Conservation (phyloP, 2,888 invertebrate genomes). For the Melieria picta region DNA sequence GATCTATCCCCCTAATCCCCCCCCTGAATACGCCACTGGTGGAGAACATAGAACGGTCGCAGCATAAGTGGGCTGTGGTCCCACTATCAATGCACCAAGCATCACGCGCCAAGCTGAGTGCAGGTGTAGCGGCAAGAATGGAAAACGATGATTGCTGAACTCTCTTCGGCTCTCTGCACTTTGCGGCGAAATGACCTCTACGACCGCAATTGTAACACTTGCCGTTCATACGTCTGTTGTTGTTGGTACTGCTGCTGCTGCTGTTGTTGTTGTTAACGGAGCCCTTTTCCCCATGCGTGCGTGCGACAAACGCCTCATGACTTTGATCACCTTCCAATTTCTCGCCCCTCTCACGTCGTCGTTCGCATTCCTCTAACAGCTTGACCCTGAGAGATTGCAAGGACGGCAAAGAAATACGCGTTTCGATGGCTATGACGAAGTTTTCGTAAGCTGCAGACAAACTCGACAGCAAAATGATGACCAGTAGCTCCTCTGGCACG, state of each 20-base stretch:
- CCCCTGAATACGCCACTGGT: too few species aligned
- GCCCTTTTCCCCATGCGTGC: slow-evolving; percentile 1
- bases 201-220: slow-evolving; percentile 28
- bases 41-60: slow-evolving; percentile 12
- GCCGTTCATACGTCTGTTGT: neutral
- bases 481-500: slow-evolving; percentile 24
- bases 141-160: neutral
- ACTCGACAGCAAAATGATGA: slow-evolving; percentile 28
- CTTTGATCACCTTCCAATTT: neutral
- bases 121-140: neutral
- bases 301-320: slow-evolving; percentile 18
- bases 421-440: slow-evolving; percentile 22
- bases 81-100: slow-evolving; percentile 30
- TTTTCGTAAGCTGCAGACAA: slow-evolving; percentile 28
- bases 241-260: neutral
- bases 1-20: too few species aligned
- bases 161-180: slow-evolving; percentile 12
- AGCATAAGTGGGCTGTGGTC: slow-evolving; percentile 28
- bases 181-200: slow-evolving; percentile 22
- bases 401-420: slow-evolving; percentile 24
- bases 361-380: slow-evolving; percentile 24
- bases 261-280: neutral
- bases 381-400: slow-evolving; percentile 26
- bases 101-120: neutral
- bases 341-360: slow-evolving; percentile 7